Conservation (phyloP, 2,113 vertebrate species). For the Hemiprocne comata region DNA sequence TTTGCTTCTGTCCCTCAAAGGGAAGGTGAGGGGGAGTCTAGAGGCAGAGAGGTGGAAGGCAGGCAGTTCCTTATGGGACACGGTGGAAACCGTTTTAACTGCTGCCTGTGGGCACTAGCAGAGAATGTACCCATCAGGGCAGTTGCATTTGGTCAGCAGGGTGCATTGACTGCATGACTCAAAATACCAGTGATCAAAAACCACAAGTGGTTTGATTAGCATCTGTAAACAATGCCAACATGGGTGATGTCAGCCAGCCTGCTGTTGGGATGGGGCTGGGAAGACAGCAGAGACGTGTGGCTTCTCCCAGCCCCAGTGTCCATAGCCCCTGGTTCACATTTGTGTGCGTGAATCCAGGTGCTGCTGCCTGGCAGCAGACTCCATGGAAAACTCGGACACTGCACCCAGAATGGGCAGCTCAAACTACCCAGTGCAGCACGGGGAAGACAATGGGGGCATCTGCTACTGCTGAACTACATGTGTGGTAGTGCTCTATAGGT, state of each 20-base stretch:
- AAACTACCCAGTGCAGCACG: background rate
- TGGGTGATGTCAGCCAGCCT: background rate
- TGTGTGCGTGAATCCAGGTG: background rate
- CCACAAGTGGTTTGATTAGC: background rate
- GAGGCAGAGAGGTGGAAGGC: background rate
- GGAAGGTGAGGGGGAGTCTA: background rate
- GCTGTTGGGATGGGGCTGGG: background rate
- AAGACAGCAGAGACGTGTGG: background rate
- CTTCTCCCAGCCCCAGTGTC: background rate
- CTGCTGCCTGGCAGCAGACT: background rate
- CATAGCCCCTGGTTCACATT: background rate
- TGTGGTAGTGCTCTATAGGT: no score
- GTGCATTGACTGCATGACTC: background rate
- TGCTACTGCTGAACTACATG: accelerated
- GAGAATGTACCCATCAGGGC: background rate
- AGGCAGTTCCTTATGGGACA: background rate
- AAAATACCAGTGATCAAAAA: background rate
- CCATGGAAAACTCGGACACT: background rate
- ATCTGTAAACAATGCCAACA: background rate
- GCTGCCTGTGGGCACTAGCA: background rate
- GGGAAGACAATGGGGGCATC: background rate
- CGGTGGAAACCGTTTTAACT: background rate
- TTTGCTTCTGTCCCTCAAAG: background rate
- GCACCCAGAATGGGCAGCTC: background rate
- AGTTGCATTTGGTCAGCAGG: background rate